Evolutionary conservation across 2,797 vertebrate species (phyloP), one percentile per base, ranked within the genome.

Genomic region (Nannoperca obscura): DNA sequence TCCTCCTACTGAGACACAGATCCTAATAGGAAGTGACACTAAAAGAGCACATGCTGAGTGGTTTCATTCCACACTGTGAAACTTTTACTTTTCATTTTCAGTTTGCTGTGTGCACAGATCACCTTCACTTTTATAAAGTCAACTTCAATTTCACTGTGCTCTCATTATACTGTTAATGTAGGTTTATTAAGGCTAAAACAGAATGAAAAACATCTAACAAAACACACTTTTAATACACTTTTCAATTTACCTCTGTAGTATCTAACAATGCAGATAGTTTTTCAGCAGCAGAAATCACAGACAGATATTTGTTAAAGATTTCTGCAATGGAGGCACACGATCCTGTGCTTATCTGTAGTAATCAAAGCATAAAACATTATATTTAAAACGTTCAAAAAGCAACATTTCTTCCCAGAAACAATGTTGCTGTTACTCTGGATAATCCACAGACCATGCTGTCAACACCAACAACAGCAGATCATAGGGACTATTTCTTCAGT

Each of bases 81-180:
- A 70, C 49, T 63, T 81, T 82, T 27, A 63, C 1, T 58, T 85
- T 81, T 82, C 57, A 76, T 73, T 90, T 81, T 87, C 72, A 72
- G 15, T 79, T 86, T 71, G 49, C 27, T 58, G 14, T 1, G 1
- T 32, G 14, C 71, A 17, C 36, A 5, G 47, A 11, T 82, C 55
- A 64, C 42, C 24, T 81, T 84, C 50, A 27, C 38, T 38, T 74
- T 81, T 58, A 17, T 5, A 10, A 34, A 34, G 4, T 7, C 3
- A 2, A 13, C 27, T 52, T 63, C 8, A 53, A 53, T 32, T 53
- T 44, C 7, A 50, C 42, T 22, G 24, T 22, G 7, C 14, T 24
- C 27, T 49, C 5, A 50, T 44, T 47, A 40, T 30, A 52, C 13
- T 57, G 4, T 49, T 4, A 47, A 20, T 24, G 2, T n/a, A n/a